Base-by-base conservation (phyloP, 2,888 invertebrate genomes). In the Myathropa florea region DNA sequence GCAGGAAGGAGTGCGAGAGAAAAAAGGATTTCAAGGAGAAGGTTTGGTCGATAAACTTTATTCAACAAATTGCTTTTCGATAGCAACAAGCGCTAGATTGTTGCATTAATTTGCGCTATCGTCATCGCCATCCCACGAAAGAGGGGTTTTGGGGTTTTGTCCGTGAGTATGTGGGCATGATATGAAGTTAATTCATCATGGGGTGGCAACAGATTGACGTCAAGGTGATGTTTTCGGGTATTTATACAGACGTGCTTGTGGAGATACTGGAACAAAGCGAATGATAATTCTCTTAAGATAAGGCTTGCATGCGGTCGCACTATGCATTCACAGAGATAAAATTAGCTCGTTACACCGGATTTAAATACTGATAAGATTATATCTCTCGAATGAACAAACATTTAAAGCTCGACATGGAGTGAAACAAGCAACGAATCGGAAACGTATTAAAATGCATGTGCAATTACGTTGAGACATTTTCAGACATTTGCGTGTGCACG, bases 21-120 rank as follows among this genome's bases (percentile, higher is more conserved):
- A 53, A 68, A n/a, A 30, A 12, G 21, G 12, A 59, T 36, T 10
- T 3, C 28, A 65, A 55, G 28, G 30, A 9, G 9, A 7, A n/a
- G n/a, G 39, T 60, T 53, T 46, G 76, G 67, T 68, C 67, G 60
- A 76, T 76, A 77, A 77, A 77, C 60, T 63, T 70, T 26, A 70
- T 70, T 68, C 77, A 77, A 77, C 77, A 77, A 77, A 77, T 77
- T 36, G 68, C 36, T 77, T 26, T 77, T 77, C 70, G 53, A 77
- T 77, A 28, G 77, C 77, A 63, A 70, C 60, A 77, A 68, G 61
- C 68, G 30, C 61, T 60, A 36, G 68, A n/a, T 63, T 61, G 77
- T 68, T 67, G 77, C 60, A 77, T 77, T 77, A 26, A 68, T 36
- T 60, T 67, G 30, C 30, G 30, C 26, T 10, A 60, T 18, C 18